Conservation (phyloP, 1,140 invertebrate genomes). For the Drosophila kanapiae region DNA sequence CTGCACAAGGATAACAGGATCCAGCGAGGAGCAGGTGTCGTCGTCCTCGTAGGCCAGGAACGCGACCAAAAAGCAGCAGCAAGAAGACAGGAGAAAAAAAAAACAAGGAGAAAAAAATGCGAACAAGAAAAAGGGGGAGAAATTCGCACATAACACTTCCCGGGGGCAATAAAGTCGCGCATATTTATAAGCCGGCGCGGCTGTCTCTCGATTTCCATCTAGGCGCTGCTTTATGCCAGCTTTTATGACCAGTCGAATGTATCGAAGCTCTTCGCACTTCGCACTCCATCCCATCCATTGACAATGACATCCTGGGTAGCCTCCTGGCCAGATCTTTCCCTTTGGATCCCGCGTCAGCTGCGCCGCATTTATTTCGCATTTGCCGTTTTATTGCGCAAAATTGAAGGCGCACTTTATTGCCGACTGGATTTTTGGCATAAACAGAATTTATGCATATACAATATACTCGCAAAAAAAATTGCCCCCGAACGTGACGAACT, state of each 20-base stretch:
- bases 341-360: conserved; percentile 45
- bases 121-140: conserved; percentile 1
- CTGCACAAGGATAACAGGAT: conserved; percentile 21
- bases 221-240: conserved; percentile 37
- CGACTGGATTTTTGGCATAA: conserved; percentile 71
- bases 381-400: conserved; percentile 63
- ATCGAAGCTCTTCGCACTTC: conserved; percentile 17
- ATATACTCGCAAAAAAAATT: conserved; percentile 33
- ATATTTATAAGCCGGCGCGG: conserved; percentile 52
- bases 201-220: conserved; percentile 46
- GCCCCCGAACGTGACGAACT: conserved; percentile 29
- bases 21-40: conserved; percentile 29
- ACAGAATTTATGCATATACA: conserved; percentile 62
- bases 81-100: not conserved
- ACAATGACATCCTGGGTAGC: conserved; percentile 11
- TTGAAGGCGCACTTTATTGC: conserved; percentile 69
- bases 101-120: conserved; percentile 1
- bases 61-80: not conserved
- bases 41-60: conserved; percentile 11
- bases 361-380: conserved; percentile 61
- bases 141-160: conserved; percentile 46
- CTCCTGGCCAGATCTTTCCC: conserved; percentile 14
- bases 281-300: conserved; percentile 41
- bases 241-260: conserved; percentile 52
- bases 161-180: conserved; percentile 55